These are phyloP conservation scores for Heterohyrax brucei DNA, from an alignment of 2,797 vertebrate genomes.

Conservation along the genomic window DNA sequence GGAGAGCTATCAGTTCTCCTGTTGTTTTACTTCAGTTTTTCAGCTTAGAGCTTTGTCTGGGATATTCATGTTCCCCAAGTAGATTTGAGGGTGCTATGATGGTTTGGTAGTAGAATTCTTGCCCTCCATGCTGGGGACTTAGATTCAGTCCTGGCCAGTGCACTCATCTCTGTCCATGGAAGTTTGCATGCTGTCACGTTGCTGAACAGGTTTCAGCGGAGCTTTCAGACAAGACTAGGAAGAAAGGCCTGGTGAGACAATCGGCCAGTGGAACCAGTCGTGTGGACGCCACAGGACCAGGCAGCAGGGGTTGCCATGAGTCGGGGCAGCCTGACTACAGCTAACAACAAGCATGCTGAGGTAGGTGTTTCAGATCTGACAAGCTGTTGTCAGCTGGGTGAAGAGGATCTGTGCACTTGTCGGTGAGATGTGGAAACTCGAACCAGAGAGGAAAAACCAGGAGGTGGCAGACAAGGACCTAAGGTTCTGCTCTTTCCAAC, in stretches of 20 bases:
- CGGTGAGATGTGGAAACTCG: neutral
- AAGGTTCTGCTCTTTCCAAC: neutral
- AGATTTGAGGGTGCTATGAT: neutral
- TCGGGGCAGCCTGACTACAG: neutral
- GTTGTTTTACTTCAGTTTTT: neutral
- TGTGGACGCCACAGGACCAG: neutral
- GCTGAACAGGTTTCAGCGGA: neutral
- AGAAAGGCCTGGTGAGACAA: neutral
- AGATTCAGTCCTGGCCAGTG: neutral
- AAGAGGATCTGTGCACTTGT: neutral
- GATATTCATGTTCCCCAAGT: neutral
- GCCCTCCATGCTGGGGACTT: neutral
- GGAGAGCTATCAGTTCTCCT: rapidly evolving
- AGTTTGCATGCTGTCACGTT: neutral
- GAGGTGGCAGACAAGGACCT: neutral
- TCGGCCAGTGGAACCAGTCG: neutral
- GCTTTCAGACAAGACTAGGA: neutral
- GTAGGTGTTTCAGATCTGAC: neutral
- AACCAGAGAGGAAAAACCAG: neutral
- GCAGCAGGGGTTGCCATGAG: neutral
- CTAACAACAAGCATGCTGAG: neutral
- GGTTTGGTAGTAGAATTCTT: neutral
- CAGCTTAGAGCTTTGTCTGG: neutral
- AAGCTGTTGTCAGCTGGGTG: neutral
- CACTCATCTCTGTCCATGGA: neutral